Evolutionary conservation across 2,888 invertebrate species (phyloP).

Genomic region (Leptogaster cylindrica): DNA sequence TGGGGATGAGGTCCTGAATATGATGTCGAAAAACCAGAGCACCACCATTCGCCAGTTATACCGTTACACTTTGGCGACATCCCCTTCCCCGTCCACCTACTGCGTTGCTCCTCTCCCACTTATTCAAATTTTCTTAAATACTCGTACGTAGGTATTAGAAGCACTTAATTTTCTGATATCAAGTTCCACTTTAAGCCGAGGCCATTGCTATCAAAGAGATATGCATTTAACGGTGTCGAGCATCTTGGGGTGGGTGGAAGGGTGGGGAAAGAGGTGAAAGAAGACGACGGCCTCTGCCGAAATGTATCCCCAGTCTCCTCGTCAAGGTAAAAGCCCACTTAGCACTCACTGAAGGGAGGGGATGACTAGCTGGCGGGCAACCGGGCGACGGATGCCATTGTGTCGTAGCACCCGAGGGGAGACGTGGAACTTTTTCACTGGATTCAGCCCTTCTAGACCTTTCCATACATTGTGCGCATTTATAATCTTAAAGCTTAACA

Average conservation of each 20-base stretch:
- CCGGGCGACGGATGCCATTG: too few species aligned
- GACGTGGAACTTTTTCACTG: constrained; percentile 28
- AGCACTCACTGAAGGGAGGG: constrained; percentile 4
- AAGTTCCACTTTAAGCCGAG: not conserved
- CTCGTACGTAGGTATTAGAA: not conserved
- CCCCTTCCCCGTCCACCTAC: too few species aligned
- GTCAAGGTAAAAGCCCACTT: constrained; percentile 7
- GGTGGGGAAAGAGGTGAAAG: not conserved
- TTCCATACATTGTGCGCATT: constrained; percentile 28
- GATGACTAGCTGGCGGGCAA: too few species aligned
- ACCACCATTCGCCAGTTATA: not conserved
- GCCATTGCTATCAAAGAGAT: not conserved
- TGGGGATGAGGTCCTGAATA: constrained; percentile 14
- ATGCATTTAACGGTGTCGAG: not conserved
- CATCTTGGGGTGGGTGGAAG: not conserved
- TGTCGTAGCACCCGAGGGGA: too few species aligned
- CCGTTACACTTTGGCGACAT: not conserved
- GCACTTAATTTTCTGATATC: not conserved
- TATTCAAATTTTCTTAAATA: not conserved
- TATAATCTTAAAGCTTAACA: constrained; percentile 40
- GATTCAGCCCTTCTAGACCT: constrained; percentile 1
- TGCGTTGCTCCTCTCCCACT: not conserved
- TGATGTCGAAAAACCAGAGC: not conserved
- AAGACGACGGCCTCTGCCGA: not conserved
- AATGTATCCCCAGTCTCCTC: not conserved